Evolutionary conservation across 2,888 invertebrate species (phyloP).

Genomic region (Drosophila meridiana): DNA sequence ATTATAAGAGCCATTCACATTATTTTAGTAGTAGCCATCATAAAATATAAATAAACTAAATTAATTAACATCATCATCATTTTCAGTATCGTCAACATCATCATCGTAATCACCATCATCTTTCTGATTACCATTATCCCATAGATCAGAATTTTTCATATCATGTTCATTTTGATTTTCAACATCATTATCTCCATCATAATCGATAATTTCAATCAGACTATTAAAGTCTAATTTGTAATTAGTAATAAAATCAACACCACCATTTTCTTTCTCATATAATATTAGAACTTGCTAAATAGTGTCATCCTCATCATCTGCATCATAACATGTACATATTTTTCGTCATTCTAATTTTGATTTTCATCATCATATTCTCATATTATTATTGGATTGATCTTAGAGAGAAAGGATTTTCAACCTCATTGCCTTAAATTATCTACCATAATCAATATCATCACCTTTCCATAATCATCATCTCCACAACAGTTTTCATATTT

Average conservation of each 20-base stretch:
- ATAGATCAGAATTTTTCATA: no score
- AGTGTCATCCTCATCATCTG: no score
- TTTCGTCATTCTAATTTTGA: no score
- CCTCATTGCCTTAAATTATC: no score
- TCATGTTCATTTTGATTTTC: neutral
- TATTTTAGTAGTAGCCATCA: neutral
- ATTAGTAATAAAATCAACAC: neutral
- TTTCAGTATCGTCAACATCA: neutral
- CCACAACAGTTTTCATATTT: no score
- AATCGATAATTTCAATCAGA: neutral
- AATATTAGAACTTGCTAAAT: no score
- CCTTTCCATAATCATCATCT: neutral
- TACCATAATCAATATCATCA: no score
- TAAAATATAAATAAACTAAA: neutral
- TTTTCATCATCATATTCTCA: no score
- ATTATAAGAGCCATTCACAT: neutral
- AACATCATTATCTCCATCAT: neutral
- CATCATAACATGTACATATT: no score
- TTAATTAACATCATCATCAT: neutral
- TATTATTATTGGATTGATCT: no score
- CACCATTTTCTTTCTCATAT: neutral
- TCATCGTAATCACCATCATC: neutral
- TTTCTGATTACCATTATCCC: neutral
- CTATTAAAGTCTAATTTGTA: no score
- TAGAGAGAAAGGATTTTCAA: no score